Percentiles rank a stretch among this genome's conserved stretches.
Conservation (phyloP, 2,797 vertebrate genomes). For the Microhierax caerulescens region DNA sequence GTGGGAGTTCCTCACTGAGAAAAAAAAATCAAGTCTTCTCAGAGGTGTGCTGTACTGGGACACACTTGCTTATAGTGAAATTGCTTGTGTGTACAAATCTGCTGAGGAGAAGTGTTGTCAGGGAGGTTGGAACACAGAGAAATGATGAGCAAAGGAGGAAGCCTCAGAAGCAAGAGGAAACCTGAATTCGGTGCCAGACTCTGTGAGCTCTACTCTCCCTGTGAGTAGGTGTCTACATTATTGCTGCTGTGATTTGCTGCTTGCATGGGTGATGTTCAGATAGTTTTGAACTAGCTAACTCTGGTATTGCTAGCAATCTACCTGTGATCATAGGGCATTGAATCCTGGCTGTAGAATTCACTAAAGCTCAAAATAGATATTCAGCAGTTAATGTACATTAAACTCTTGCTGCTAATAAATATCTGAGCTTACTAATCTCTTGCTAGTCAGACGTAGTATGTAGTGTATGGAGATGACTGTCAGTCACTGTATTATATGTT, state of each 20-base stretch:
- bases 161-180: background rate
- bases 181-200: background rate
- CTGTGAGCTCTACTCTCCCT: background rate
- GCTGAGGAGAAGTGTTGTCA: background rate
- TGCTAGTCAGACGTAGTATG: background rate
- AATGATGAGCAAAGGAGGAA: background rate
- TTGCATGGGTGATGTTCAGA: background rate
- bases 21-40: background rate
- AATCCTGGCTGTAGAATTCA: background rate
- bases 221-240: background rate
- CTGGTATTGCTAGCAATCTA: background rate
- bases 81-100: background rate
- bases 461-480: background rate
- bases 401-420: background rate
- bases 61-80: background rate
- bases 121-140: background rate
- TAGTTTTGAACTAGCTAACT: background rate
- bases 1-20: background rate
- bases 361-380: background rate
- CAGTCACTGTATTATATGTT: background rate
- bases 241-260: background rate
- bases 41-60: background rate
- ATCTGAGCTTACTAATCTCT: background rate
- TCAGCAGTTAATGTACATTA: background rate
- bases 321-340: background rate